These are phyloP conservation scores for Tapera naevia DNA, from an alignment of 2,797 vertebrate species.

Conservation along the genomic window DNA sequence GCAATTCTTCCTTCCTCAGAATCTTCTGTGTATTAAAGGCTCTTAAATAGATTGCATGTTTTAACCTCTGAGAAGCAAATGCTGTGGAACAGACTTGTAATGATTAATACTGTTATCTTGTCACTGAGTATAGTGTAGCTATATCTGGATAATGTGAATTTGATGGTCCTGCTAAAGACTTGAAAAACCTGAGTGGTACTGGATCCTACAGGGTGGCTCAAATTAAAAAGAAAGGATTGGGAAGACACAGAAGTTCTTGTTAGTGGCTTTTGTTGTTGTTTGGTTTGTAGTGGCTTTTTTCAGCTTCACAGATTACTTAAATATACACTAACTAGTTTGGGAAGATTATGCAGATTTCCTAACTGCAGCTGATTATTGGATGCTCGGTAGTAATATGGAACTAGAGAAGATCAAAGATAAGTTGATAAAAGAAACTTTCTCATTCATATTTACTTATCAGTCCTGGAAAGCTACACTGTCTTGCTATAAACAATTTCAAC, in stretches of 20 bases:
- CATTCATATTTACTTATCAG: not conserved
- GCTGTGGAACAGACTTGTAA: not conserved
- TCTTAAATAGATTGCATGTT: not conserved
- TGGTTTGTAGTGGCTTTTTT: not conserved
- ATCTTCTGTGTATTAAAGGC: not conserved
- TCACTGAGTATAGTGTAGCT: not conserved
- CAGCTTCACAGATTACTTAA: not conserved
- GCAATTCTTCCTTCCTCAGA: not conserved
- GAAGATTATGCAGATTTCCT: not conserved
- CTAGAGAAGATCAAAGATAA: not conserved
- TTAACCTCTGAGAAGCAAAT: not conserved
- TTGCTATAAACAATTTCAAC: not conserved
- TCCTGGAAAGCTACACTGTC: not conserved
- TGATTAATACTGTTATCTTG: not conserved
- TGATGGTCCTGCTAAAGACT: not conserved
- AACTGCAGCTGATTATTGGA: not conserved
- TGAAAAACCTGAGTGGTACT: not conserved
- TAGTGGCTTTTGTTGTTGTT: not conserved
- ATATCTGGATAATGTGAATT: not conserved
- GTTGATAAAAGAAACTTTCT: not conserved
- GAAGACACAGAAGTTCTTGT: not conserved
- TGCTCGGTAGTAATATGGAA: not conserved
- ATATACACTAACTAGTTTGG: not conserved
- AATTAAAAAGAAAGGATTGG: not conserved
- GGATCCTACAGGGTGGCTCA: not conserved